These are phyloP conservation scores for Podotricha telesiphe DNA, from an alignment of 2,888 invertebrate genomes.

Conservation along the genomic window DNA sequence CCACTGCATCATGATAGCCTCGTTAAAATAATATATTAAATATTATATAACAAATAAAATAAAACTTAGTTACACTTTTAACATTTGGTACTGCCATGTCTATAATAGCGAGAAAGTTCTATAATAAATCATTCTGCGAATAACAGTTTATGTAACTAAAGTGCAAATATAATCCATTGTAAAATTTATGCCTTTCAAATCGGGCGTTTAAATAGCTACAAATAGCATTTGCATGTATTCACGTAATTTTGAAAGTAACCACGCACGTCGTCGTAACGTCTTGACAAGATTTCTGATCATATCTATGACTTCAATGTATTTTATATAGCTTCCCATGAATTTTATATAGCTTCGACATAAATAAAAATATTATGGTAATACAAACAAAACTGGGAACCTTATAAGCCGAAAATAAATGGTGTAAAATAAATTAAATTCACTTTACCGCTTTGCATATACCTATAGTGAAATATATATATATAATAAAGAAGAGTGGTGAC, in stretches of 20 bases:
- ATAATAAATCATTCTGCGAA: constrained; percentile 37
- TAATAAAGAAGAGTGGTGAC: too few relatives aligned
- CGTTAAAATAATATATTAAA: too few relatives aligned
- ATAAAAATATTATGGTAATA: too few relatives aligned
- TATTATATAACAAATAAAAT: too few relatives aligned
- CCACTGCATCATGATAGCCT: too few relatives aligned
- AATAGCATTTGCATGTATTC: constrained; percentile 40
- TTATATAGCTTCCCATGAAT: neutral
- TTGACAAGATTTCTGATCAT: constrained; percentile 11
- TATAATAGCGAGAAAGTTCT: constrained; percentile 32
- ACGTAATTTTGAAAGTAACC: constrained; percentile 39
- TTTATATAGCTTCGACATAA: neutral
- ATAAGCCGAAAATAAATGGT: too few relatives aligned
- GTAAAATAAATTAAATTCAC: too few relatives aligned
- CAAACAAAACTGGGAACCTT: too few relatives aligned
- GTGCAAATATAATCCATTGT: constrained; percentile 32
- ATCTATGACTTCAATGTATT: neutral
- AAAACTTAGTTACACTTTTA: too few relatives aligned
- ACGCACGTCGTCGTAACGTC: neutral
- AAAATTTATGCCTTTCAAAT: constrained; percentile 38
- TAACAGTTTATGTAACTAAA: constrained; percentile 38
- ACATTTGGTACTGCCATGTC: constrained; percentile 9
- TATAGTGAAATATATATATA: too few relatives aligned
- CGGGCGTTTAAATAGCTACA: constrained; percentile 35
- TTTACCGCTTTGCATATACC: too few relatives aligned